Base-by-base conservation (phyloP, 2,888 invertebrate species). In the Heliothis peltigera region DNA sequence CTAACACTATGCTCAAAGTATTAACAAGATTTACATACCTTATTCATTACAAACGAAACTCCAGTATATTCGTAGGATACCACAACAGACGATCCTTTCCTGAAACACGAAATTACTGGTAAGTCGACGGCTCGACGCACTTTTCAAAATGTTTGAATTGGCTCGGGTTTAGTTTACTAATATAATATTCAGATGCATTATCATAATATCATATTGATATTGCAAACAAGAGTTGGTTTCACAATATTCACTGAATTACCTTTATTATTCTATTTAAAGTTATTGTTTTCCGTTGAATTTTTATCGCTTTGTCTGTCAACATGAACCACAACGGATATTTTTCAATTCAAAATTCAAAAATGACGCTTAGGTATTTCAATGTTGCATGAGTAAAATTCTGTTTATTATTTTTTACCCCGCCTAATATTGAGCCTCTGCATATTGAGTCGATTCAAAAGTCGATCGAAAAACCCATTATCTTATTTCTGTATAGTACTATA, bases 331-430 rank as follows among this genome's bases (percentile, higher is more conserved):
- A 87, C 88, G 87, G 87, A 77, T 76, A 81, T 72, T 60, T 35
- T 75, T 60, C 22, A 70, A 79, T 88, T 88, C 81, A 84, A 87
- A 88, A 80, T 86, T 86, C 75, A 83, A 87, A 86, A 70, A 61
- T 60, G 75, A 77, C 78, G 79, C 79, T 68, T 21, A 8, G 22
- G 2, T 0, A n/a, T 17, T 18, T 18, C 19, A 25, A 52, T 65
- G 66, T 68, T 65, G 49, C 58, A 18, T 15, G 43, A 4, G n/a
- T 21, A 2, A 35, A 49, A 49, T 42, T 43, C n/a, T 32, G n/a
- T 18, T 32, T 35, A 12, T 8, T 4, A 7, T 10, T 4, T 1
- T 21, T 2, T 43, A n/a, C n/a, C n/a, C n/a, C n/a, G n/a, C n/a
- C n/a, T n/a, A n/a, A n/a, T n/a, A n/a, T n/a, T n/a, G 17, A n/a